Percentiles rank a stretch among this genome's conserved stretches.
Conservation (phyloP, 1,140 invertebrate genomes). For the Nasonia vitripennis region DNA sequence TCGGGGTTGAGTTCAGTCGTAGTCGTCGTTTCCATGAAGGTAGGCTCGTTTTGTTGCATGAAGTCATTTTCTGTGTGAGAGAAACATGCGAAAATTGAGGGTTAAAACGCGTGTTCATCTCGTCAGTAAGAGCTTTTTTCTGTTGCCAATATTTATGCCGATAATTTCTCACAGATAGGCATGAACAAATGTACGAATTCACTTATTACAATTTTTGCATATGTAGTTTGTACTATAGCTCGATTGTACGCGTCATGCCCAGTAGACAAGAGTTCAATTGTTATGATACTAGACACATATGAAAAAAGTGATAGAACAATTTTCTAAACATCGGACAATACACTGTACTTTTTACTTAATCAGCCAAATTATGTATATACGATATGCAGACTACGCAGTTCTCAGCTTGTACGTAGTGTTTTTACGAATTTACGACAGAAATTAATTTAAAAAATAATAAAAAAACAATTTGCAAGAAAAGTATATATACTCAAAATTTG, state of each 20-base stretch:
- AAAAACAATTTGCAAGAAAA: background rate
- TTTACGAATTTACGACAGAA: background rate
- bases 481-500: background rate
- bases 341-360: constrained; percentile 63
- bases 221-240: constrained; percentile 55
- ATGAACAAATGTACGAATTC: constrained; percentile 62
- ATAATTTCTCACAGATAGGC: constrained; percentile 54
- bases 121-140: constrained; percentile 36
- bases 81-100: constrained; percentile 55
- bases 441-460: constrained; percentile 9
- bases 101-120: constrained; percentile 42
- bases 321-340: constrained; percentile 68
- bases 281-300: constrained; percentile 68
- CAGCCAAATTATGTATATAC: constrained; percentile 58
- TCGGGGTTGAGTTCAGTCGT: constrained; percentile 76
- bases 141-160: constrained; percentile 56
- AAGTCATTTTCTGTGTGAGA: constrained; percentile 76
- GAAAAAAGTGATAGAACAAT: constrained; percentile 70
- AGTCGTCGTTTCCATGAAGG: constrained; percentile 75
- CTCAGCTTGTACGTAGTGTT: constrained; percentile 32
- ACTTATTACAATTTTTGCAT: background rate
- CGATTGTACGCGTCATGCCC: constrained; percentile 72
- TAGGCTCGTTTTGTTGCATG: constrained; percentile 78
- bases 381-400: constrained; percentile 56
- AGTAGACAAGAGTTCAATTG: constrained; percentile 66